A percentile compares a stretch with the other conserved stretches of the same genome.
Conservation (phyloP, 2,888 invertebrate species). For the Nephrotoma appendiculata region DNA sequence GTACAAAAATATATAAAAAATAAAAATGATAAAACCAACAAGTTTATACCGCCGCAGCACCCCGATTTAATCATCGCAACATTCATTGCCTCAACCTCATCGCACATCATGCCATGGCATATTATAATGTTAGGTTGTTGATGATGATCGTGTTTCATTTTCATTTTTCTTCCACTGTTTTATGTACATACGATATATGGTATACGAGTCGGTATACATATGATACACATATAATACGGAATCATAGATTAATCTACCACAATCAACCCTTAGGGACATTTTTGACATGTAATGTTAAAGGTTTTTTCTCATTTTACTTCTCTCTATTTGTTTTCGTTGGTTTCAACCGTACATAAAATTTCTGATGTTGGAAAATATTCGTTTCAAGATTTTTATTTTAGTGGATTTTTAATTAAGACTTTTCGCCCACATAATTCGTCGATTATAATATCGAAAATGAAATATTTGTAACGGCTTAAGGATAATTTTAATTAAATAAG, state of each 20-base stretch:
- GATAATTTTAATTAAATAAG: neutral
- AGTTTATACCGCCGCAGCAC: neutral
- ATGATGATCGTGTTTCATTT: slow-evolving; percentile 2
- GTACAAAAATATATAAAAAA: no score
- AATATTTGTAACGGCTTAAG: neutral
- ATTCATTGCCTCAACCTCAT: neutral
- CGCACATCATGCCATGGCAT: neutral
- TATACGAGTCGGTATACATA: neutral
- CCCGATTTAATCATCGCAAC: slow-evolving; percentile 1
- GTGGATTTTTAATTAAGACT: neutral
- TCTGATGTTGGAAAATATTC: neutral
- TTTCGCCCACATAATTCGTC: neutral
- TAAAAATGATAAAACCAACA: no score
- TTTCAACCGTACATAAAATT: neutral
- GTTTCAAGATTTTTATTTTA: neutral
- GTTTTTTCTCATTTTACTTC: neutral
- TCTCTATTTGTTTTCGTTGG: neutral
- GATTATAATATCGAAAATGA: neutral
- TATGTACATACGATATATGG: neutral
- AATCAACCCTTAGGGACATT: slow-evolving; percentile 4
- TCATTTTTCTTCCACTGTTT: neutral
- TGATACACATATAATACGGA: neutral
- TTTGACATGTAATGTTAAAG: slow-evolving; percentile 4
- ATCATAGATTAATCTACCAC: slow-evolving; percentile 4
- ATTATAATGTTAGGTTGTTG: neutral